Evolutionary conservation across 2,888 invertebrate species (phyloP).

Genomic region (Napeogenes sylphis): DNA sequence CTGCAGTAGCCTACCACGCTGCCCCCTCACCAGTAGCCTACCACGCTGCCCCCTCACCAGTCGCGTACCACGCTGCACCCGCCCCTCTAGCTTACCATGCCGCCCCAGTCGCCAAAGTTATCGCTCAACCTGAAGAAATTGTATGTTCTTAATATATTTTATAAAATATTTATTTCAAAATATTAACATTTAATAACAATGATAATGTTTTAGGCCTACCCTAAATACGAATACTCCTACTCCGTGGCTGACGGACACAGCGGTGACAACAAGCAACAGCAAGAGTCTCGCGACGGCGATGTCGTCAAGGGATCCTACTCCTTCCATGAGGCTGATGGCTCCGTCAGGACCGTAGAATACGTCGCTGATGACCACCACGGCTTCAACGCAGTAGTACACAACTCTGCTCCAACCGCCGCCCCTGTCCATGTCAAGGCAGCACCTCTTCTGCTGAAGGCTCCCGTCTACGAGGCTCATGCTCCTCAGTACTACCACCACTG

Average conservation of each 20-base stretch:
- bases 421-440: conserved; percentile 39
- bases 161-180: not conserved
- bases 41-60: conserved; percentile 37
- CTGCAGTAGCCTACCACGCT: conserved; percentile 39
- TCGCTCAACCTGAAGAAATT: conserved; percentile 40
- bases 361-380: conserved; percentile 68
- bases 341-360: conserved; percentile 70
- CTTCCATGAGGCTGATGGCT: conserved; percentile 71
- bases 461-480: conserved; percentile 47
- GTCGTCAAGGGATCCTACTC: conserved; percentile 71
- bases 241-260: conserved; percentile 72
- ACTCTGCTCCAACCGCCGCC: conserved; percentile 49
- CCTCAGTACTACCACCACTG: conserved; percentile 3
- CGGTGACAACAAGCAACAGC: conserved; percentile 72
- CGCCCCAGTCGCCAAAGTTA: conserved; percentile 30
- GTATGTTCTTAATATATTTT: conserved; percentile 21
- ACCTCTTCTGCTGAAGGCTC: conserved; percentile 45
- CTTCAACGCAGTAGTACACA: conserved; percentile 57
- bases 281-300: conserved; percentile 69
- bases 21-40: conserved; percentile 33
- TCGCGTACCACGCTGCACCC: conserved; percentile 37
- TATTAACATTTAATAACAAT: not conserved
- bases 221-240: conserved; percentile 66
- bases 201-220: conserved; percentile 40
- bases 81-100: conserved; percentile 34